Conservation (phyloP, 30 jellyfish, hydroid and myxozoan genomes). For the Cassiopea xamachana region DNA sequence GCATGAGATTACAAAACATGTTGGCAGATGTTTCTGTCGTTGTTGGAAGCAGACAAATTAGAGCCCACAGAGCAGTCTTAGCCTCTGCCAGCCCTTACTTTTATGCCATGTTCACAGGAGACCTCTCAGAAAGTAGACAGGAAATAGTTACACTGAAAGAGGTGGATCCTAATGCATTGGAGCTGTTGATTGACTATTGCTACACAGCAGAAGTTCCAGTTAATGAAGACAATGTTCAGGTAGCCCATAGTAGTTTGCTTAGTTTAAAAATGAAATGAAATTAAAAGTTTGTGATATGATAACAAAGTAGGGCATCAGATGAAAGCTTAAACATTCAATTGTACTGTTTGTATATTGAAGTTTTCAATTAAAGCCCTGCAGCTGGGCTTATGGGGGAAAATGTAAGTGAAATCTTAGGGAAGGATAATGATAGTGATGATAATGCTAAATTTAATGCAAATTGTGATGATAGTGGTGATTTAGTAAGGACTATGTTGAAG, state of each 20-base stretch:
- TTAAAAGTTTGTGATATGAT: no score
- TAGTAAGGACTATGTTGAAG: no score
- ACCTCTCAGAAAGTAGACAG: slow-evolving; percentile 93
- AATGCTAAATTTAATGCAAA: no score
- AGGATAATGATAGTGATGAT: no score
- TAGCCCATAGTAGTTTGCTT: not conserved
- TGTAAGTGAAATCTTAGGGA: no score
- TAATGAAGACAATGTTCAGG: slow-evolving; percentile 98
- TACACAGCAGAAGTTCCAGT: slow-evolving; percentile 95
- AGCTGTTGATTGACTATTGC: slow-evolving; percentile 88
- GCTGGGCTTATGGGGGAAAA: no score
- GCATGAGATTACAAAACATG: slow-evolving; percentile 78
- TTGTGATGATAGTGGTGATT: no score
- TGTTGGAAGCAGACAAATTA: slow-evolving; percentile 78
- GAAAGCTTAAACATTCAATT: no score
- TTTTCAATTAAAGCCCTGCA: no score
- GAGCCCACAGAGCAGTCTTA: slow-evolving; percentile 88
- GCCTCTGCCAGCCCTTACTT: slow-evolving; percentile 97
- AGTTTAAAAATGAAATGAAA: no score
- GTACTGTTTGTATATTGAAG: no score
- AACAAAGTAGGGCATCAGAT: no score
- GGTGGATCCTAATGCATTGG: slow-evolving; percentile 89
- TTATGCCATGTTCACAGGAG: slow-evolving; percentile 98
- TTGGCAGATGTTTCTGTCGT: slow-evolving; percentile 87
- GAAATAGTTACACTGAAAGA: slow-evolving; percentile 82